phyloP scores from a whole-genome alignment of 2,888 invertebrate genomes.

The Andrena marginata region DNA sequence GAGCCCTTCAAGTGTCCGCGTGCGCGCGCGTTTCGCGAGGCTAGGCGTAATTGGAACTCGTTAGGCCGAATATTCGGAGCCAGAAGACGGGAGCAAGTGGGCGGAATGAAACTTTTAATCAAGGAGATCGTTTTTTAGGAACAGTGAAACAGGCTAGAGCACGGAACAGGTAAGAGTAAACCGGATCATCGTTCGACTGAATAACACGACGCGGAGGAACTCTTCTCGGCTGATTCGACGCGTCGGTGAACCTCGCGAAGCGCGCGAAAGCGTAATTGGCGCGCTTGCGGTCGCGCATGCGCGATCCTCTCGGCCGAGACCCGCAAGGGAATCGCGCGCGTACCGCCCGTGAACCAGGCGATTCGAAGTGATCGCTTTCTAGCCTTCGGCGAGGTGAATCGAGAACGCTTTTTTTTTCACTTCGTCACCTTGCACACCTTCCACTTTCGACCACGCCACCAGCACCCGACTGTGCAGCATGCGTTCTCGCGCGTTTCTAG shows the following conservation, averaged over 20 bases:
- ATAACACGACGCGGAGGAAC: constrained; percentile 10
- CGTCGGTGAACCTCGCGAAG: background rate
- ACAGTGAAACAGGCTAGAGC: no score
- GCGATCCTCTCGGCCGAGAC: background rate
- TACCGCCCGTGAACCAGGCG: background rate
- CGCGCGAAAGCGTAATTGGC: background rate
- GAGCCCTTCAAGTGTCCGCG: background rate
- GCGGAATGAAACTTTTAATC: background rate
- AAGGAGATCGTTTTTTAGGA: no score
- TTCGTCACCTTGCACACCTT: constrained; percentile 9
- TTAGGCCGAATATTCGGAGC: background rate
- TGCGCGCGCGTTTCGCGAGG: background rate
- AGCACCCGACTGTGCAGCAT: background rate
- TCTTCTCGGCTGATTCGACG: constrained; percentile 4
- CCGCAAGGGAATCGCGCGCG: background rate
- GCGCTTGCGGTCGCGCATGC: background rate
- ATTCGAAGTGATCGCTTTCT: constrained; percentile 9
- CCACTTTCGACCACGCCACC: background rate
- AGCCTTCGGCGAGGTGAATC: background rate
- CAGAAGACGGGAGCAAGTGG: background rate
- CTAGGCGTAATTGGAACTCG: background rate
- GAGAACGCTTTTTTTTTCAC: background rate
- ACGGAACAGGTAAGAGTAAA: no score
- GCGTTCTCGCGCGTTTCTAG: background rate
- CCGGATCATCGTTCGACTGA: background rate